These are phyloP conservation scores for Falcunculus frontatus DNA, from an alignment of 2,113 vertebrate species.

Conservation along the genomic window DNA sequence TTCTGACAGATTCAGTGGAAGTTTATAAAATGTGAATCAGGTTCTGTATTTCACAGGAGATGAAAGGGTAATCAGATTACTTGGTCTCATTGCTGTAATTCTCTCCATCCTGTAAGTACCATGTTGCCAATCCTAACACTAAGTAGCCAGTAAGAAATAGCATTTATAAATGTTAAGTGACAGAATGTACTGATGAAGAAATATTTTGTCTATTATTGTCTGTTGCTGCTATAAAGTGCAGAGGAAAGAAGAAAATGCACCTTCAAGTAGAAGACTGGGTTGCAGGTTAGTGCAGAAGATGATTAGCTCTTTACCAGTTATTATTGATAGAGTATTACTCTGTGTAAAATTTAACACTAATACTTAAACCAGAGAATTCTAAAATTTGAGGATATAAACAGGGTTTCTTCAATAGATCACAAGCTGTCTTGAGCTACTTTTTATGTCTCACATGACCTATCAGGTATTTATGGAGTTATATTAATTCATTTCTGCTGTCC, in stretches of 20 bases:
- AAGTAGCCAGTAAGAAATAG: not conserved
- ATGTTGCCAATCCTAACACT: not conserved
- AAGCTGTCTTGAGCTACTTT: not conserved
- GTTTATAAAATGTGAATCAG: not conserved
- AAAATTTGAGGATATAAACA: not conserved
- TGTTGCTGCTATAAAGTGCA: not conserved
- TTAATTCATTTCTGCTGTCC: not conserved
- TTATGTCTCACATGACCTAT: not conserved
- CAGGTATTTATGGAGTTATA: not conserved
- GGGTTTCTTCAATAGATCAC: not conserved
- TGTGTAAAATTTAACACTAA: not conserved
- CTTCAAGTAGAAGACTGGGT: not conserved
- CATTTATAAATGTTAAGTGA: not conserved
- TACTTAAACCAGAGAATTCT: not conserved
- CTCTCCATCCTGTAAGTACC: not conserved
- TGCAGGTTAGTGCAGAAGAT: not conserved
- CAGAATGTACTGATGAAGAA: not conserved
- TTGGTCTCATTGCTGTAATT: not conserved
- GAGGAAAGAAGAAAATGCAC: not conserved
- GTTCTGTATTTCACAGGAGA: not conserved
- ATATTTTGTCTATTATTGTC: not conserved
- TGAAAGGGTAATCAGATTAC: not conserved
- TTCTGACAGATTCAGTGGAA: not conserved
- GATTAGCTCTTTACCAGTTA: not conserved
- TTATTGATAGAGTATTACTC: not conserved